These are phyloP conservation scores for Epistrophe eligans DNA, from an alignment of 2,888 invertebrate species.

Conservation along the genomic window DNA sequence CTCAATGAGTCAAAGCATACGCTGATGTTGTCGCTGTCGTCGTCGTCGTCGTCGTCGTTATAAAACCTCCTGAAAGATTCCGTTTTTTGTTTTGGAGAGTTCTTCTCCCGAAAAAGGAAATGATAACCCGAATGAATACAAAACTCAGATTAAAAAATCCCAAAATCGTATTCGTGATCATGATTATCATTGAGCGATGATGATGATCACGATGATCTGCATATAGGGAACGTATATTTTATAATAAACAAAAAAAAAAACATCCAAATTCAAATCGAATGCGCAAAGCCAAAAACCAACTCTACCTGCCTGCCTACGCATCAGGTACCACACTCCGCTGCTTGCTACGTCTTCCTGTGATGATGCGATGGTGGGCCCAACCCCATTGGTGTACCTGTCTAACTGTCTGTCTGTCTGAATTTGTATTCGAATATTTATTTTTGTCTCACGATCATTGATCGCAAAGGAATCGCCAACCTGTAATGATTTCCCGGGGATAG, in stretches of 20 bases:
- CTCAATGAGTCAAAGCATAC: slow-evolving; percentile 66
- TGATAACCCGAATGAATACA: slow-evolving; percentile 68
- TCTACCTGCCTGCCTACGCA: slow-evolving; percentile 73
- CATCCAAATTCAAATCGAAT: slow-evolving; percentile 21
- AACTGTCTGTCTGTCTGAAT: slow-evolving; percentile 71
- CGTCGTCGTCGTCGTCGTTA: background rate
- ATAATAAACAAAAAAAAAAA: background rate
- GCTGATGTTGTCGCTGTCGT: background rate
- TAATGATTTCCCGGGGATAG: slow-evolving; percentile 74
- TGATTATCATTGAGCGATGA: slow-evolving; percentile 51
- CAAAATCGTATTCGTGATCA: slow-evolving; percentile 73
- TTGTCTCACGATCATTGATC: slow-evolving; percentile 73
- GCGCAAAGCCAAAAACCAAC: slow-evolving; percentile 31
- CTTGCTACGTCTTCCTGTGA: slow-evolving; percentile 47
- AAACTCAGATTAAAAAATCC: slow-evolving; percentile 70
- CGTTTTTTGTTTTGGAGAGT: slow-evolving; percentile 41
- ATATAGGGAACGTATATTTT: slow-evolving; percentile 56
- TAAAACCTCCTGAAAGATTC: slow-evolving; percentile 31
- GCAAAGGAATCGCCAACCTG: slow-evolving; percentile 69
- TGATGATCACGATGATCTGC: slow-evolving; percentile 72
- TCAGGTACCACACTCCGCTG: slow-evolving; percentile 2
- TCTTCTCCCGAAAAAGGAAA: slow-evolving; percentile 70
- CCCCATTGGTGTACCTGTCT: slow-evolving; percentile 75
- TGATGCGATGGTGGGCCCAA: slow-evolving; percentile 60
- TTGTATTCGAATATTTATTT: slow-evolving; percentile 66